Conservation (phyloP, 2,113 vertebrate genomes). For the Bombycilla garrulus region DNA sequence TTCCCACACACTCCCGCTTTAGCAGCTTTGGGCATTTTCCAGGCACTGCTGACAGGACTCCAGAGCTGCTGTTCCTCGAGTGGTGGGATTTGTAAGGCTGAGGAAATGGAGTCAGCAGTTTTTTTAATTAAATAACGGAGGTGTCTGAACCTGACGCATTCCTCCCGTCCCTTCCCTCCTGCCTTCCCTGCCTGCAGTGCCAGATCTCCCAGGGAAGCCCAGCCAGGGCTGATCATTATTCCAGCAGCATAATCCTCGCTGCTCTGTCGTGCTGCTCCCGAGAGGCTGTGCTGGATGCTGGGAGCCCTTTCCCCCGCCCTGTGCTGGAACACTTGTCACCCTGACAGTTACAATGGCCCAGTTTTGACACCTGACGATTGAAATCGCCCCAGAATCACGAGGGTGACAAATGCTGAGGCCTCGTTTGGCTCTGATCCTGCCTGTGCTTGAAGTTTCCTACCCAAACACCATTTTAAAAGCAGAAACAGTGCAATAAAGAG, state of each 20-base stretch:
- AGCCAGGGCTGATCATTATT: background rate
- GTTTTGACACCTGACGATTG: background rate
- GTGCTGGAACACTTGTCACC: background rate
- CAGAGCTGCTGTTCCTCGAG: background rate
- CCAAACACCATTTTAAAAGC: background rate
- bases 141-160: background rate
- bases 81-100: background rate
- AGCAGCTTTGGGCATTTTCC: background rate
- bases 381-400: background rate
- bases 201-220: background rate
- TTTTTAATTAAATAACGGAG: background rate
- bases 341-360: background rate
- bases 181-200: background rate
- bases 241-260: background rate
- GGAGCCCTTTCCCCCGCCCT: background rate
- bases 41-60: background rate
- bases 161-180: background rate
- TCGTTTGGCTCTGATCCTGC: background rate
- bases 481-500: background rate
- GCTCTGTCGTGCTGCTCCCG: background rate
- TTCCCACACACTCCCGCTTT: accelerated
- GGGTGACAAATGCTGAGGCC: background rate
- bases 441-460: background rate
- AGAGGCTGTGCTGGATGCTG: background rate
- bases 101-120: conserved; percentile 4